Evolutionary conservation across 2,888 invertebrate genomes (phyloP).

Genomic region (Clusia tigrina): DNA sequence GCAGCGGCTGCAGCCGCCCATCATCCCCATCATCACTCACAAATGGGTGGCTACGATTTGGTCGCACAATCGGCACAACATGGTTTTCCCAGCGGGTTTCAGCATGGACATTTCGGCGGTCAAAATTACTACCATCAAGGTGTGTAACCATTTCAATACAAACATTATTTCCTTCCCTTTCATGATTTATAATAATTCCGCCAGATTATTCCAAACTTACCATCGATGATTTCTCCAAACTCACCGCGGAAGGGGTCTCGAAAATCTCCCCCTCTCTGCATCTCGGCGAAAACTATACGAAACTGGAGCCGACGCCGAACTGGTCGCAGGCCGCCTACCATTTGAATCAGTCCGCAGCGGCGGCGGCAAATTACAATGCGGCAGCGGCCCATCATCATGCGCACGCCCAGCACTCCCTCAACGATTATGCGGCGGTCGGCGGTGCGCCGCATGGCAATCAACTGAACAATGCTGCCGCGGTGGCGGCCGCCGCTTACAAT

Average conservation of each 20-base stretch:
- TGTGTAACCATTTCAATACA: conserved; percentile 29
- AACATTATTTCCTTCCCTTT: background rate
- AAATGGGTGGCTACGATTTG: conserved; percentile 60
- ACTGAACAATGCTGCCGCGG: conserved; percentile 44
- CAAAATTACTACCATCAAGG: conserved; percentile 65
- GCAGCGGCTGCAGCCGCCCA: conserved; percentile 54
- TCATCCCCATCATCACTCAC: conserved; percentile 57
- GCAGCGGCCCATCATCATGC: conserved; percentile 52
- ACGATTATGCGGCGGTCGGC: conserved; percentile 53
- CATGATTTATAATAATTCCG: background rate
- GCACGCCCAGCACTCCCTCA: conserved; percentile 52
- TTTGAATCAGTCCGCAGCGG: conserved; percentile 58
- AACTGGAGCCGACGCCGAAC: conserved; percentile 57
- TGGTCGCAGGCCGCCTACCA: conserved; percentile 63
- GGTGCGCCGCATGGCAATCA: conserved; percentile 55
- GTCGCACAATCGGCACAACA: conserved; percentile 61
- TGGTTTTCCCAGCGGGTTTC: conserved; percentile 60
- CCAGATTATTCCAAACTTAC: conserved; percentile 68
- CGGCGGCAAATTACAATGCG: conserved; percentile 59
- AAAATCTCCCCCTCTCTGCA: conserved; percentile 63
- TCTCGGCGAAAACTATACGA: conserved; percentile 59
- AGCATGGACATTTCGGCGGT: conserved; percentile 60
- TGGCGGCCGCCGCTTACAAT: conserved; percentile 54
- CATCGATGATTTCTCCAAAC: conserved; percentile 66
- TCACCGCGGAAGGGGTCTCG: conserved; percentile 61